These are phyloP conservation scores for Galeruca laticollis DNA, from an alignment of 2,888 invertebrate species.

Conservation along the genomic window DNA sequence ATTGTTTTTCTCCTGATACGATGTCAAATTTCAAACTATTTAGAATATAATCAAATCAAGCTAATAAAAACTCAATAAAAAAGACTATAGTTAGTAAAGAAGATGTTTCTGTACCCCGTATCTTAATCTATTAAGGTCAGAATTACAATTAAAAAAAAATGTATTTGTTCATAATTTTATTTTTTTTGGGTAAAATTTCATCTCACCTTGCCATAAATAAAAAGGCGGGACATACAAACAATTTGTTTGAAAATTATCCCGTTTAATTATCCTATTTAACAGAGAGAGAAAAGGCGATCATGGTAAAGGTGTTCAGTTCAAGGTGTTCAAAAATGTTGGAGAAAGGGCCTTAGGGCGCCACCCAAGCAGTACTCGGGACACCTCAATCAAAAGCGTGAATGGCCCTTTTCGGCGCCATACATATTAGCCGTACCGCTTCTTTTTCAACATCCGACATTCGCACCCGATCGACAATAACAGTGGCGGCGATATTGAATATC, in stretches of 20 bases:
- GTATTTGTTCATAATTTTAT: too few relatives aligned
- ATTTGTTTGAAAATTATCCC: not conserved
- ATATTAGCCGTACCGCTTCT: constrained; percentile 59
- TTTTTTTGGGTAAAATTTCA: too few relatives aligned
- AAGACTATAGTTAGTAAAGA: too few relatives aligned
- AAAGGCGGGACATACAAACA: not conserved
- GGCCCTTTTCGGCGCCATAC: constrained; percentile 61
- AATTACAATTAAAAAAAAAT: too few relatives aligned
- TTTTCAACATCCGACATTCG: constrained; percentile 58
- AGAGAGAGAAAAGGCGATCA: constrained; percentile 3
- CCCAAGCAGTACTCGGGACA: constrained; percentile 61
- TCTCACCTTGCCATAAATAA: too few relatives aligned
- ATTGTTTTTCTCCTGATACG: too few relatives aligned
- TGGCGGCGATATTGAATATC: constrained; percentile 13
- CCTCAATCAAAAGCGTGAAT: constrained; percentile 62
- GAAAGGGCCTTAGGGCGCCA: constrained; percentile 54
- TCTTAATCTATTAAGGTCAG: too few relatives aligned
- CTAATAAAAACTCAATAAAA: too few relatives aligned
- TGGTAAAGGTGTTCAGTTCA: constrained; percentile 25
- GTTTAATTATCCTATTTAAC: not conserved
- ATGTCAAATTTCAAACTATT: too few relatives aligned
- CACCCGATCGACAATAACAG: constrained; percentile 54
- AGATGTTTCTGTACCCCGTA: too few relatives aligned
- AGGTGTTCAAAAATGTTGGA: constrained; percentile 31
- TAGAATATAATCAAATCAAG: too few relatives aligned